A percentile compares a stretch with the other conserved stretches of the same genome.
These are phyloP conservation scores for Piprites chloris DNA, from an alignment of 2,113 vertebrate species.

Conservation along the genomic window DNA sequence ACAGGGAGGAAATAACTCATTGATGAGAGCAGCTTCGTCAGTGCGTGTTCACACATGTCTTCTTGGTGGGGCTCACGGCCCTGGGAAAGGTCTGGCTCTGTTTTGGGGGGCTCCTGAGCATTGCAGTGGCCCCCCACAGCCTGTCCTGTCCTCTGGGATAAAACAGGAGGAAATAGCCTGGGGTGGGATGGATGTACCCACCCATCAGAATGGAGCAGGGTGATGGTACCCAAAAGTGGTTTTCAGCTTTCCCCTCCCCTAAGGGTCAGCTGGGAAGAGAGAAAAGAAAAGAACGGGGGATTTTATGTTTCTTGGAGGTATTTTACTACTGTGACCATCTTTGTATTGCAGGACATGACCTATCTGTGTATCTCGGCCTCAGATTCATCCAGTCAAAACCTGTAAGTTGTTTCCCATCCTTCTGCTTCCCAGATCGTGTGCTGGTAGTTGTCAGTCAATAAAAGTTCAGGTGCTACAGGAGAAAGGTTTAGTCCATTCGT, in stretches of 20 bases:
- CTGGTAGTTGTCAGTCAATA: not conserved
- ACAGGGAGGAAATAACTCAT: not conserved
- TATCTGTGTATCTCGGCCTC: conserved; percentile 87
- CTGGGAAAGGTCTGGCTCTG: not conserved
- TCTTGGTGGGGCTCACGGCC: not conserved
- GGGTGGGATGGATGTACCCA: not conserved
- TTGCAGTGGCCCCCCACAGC: fast-evolving
- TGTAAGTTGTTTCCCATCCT: conserved; percentile 73
- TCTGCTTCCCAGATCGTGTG: not conserved
- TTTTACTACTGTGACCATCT: not conserved
- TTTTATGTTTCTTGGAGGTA: not conserved
- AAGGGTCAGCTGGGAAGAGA: not conserved
- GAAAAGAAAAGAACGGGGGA: not conserved
- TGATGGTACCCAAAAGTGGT: fast-evolving
- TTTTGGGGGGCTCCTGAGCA: not conserved
- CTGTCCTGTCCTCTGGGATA: not conserved
- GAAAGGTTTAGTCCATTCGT: not conserved
- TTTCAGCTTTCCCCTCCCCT: not conserved
- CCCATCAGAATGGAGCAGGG: not conserved
- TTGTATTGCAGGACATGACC: conserved; percentile 78
- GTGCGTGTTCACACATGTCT: fast-evolving
- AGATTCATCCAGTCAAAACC: conserved; percentile 83
- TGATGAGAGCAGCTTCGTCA: not conserved
- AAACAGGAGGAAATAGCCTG: not conserved
- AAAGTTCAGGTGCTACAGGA: not conserved